A percentile compares a stretch with the other conserved stretches of the same genome.
These are phyloP conservation scores for Wiebesia pumilae DNA, from an alignment of 1,140 invertebrate species.

Conservation along the genomic window DNA sequence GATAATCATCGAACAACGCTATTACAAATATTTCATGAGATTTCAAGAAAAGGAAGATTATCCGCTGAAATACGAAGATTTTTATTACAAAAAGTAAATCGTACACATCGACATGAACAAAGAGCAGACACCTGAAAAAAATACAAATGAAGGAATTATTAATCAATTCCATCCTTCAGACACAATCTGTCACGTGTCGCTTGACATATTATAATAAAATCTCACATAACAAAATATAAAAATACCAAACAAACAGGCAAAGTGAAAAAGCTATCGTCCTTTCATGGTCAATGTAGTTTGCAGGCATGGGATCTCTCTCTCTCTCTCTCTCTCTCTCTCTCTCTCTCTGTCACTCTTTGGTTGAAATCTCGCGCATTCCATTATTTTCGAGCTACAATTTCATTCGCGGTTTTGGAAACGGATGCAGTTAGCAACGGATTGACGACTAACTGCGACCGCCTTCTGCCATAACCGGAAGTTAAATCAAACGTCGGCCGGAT, in stretches of 20 bases:
- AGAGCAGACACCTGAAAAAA: background rate
- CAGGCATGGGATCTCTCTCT: background rate
- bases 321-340: too few species aligned
- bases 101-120: too few species aligned
- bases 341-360: too few species aligned
- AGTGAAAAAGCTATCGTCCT: background rate
- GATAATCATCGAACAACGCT: too few species aligned
- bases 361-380: slow-evolving; percentile 23
- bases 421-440: slow-evolving; percentile 37
- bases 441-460: slow-evolving; percentile 21
- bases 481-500: slow-evolving; percentile 18
- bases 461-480: background rate
- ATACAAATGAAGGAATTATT: background rate
- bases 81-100: too few species aligned
- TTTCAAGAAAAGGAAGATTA: too few species aligned
- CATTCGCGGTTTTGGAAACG: background rate
- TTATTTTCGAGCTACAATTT: slow-evolving; percentile 24
- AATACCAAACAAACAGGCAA: too few species aligned
- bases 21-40: too few species aligned
- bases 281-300: background rate
- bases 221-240: too few species aligned
- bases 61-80: too few species aligned
- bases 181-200: background rate
- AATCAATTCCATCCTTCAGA: background rate
- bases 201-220: background rate